Evolutionary conservation across 1,140 invertebrate species (phyloP).

Genomic region (Hylaeus volcanicus): DNA sequence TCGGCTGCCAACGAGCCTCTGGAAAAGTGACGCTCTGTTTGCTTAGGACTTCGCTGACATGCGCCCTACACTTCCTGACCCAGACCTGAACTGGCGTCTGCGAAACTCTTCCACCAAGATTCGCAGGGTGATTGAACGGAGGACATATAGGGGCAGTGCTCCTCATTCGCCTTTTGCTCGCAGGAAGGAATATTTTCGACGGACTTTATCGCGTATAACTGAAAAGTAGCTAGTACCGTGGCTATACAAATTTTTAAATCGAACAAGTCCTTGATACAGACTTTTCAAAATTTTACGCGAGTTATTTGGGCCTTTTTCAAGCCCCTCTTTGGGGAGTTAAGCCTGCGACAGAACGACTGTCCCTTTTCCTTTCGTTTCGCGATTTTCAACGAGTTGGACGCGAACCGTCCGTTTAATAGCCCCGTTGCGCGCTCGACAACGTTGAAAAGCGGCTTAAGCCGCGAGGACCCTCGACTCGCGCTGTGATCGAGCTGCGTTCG

Average conservation of each 20-base stretch:
- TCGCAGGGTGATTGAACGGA: too few species aligned
- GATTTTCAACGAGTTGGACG: constrained; percentile 33
- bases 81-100: background rate
- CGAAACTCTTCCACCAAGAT: background rate
- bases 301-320: too few species aligned
- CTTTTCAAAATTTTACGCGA: too few species aligned
- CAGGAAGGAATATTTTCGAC: too few species aligned
- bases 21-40: constrained; percentile 24
- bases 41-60: constrained; percentile 37
- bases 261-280: too few species aligned
- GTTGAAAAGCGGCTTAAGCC: constrained; percentile 64
- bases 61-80: background rate
- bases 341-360: background rate
- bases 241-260: too few species aligned
- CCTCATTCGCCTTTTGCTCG: too few species aligned
- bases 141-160: background rate
- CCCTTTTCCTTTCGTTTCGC: constrained; percentile 25
- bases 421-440: constrained; percentile 46
- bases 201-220: too few species aligned
- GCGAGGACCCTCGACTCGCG: constrained; percentile 57
- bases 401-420: constrained; percentile 53
- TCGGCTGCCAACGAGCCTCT: background rate
- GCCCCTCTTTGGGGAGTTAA: too few species aligned
- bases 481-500: constrained; percentile 52
- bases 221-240: too few species aligned